Evolutionary conservation across 2,797 vertebrate genomes (phyloP).

Genomic region (Orientallactaga sibirica): DNA sequence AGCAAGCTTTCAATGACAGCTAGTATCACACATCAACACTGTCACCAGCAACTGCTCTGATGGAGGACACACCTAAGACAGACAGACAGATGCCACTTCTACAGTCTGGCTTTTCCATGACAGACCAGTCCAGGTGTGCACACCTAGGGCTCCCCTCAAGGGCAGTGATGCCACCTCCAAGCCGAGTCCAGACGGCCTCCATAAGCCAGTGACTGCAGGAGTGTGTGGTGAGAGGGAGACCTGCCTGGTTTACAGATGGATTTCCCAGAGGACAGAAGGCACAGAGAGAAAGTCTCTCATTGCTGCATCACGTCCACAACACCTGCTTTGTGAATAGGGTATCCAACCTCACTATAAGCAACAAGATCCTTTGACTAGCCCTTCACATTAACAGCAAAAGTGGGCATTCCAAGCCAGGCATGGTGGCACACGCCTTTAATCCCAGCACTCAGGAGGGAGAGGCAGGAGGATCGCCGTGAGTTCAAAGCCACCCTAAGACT

Average conservation of each 20-base stretch:
- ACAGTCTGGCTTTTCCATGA: too few relatives aligned
- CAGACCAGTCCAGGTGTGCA: too few relatives aligned
- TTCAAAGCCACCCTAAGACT: too few relatives aligned
- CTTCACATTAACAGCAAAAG: not conserved
- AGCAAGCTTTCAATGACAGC: not conserved
- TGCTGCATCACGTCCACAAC: fast-evolving
- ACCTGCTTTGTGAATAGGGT: not conserved
- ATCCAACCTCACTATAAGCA: not conserved
- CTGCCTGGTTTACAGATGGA: not conserved
- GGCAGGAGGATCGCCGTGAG: too few relatives aligned
- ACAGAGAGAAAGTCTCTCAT: not conserved
- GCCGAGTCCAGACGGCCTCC: not conserved
- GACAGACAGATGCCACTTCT: too few relatives aligned
- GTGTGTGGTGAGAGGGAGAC: fast-evolving
- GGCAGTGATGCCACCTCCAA: fast-evolving
- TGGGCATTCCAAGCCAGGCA: too few relatives aligned
- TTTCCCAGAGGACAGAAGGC: not conserved
- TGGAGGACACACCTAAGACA: not conserved
- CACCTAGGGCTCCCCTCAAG: too few relatives aligned
- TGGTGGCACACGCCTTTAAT: too few relatives aligned
- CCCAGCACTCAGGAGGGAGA: too few relatives aligned
- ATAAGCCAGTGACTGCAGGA: not conserved
- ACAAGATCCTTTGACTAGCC: not conserved
- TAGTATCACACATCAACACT: not conserved
- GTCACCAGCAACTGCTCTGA: not conserved